Conservation (phyloP, 2,113 vertebrate genomes). For the Regulus satrapa region DNA sequence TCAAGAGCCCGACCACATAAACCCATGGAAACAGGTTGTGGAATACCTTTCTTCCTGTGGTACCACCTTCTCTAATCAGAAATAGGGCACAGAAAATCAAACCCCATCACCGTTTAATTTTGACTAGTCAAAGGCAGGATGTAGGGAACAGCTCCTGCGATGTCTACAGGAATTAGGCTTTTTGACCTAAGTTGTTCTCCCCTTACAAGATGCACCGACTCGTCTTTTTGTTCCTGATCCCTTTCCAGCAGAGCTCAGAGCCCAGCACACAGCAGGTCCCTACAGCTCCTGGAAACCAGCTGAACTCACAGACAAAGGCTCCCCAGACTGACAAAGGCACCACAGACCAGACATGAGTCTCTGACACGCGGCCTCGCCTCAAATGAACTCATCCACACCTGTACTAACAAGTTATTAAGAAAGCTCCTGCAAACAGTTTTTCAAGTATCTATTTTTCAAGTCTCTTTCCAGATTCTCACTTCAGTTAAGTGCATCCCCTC, state of each 20-base stretch:
- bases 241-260: background rate
- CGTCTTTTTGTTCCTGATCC: background rate
- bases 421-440: background rate
- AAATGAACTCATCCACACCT: background rate
- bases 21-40: background rate
- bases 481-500: background rate
- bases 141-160: background rate
- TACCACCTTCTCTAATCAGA: background rate
- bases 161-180: background rate
- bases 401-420: background rate
- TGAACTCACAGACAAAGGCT: background rate
- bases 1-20: background rate
- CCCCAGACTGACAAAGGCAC: background rate
- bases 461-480: background rate
- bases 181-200: background rate
- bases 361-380: fast-evolving
- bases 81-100: background rate
- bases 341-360: background rate
- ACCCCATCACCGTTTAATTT: background rate
- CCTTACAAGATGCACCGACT: background rate
- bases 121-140: background rate
- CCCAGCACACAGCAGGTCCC: fast-evolving
- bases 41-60: background rate
- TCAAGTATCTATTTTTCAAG: background rate
- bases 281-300: background rate